These are phyloP conservation scores for Branchipolynoe longqiensis DNA, from an alignment of 2,888 invertebrate genomes.

Conservation along the genomic window DNA sequence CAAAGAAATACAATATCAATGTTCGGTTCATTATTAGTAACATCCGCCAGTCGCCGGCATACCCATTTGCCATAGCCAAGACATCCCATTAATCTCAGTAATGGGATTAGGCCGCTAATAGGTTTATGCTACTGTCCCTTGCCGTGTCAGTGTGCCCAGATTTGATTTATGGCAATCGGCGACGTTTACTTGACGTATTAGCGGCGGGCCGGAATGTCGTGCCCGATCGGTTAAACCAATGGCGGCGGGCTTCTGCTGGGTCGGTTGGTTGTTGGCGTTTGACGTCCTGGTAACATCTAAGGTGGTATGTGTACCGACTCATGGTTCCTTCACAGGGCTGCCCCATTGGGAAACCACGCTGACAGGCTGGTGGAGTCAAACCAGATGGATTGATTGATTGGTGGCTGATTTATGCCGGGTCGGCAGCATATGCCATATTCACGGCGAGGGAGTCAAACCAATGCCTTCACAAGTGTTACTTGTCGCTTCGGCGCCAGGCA, in stretches of 20 bases:
- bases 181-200: constrained; percentile 55
- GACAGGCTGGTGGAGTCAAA: too few species aligned
- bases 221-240: not conserved
- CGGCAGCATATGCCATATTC: too few species aligned
- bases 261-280: not conserved
- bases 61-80: not conserved
- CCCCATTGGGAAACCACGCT: too few species aligned
- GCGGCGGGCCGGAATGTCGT: not conserved
- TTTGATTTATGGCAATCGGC: constrained; percentile 37
- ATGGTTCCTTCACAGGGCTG: too few species aligned
- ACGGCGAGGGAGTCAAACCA: too few species aligned
- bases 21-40: not conserved
- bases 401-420: too few species aligned
- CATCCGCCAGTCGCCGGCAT: not conserved
- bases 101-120: constrained; percentile 55
- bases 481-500: too few species aligned
- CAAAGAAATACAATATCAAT: not conserved
- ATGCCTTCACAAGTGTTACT: too few species aligned
- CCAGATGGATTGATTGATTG: too few species aligned
- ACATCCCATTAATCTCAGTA: constrained; percentile 49
- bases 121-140: constrained; percentile 55
- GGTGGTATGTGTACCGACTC: not conserved
- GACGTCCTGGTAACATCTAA: too few species aligned
- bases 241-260: not conserved
- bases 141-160: constrained; percentile 27